phyloP scores from a whole-genome alignment of 2,888 invertebrate species.

The Pammene aurita region DNA sequence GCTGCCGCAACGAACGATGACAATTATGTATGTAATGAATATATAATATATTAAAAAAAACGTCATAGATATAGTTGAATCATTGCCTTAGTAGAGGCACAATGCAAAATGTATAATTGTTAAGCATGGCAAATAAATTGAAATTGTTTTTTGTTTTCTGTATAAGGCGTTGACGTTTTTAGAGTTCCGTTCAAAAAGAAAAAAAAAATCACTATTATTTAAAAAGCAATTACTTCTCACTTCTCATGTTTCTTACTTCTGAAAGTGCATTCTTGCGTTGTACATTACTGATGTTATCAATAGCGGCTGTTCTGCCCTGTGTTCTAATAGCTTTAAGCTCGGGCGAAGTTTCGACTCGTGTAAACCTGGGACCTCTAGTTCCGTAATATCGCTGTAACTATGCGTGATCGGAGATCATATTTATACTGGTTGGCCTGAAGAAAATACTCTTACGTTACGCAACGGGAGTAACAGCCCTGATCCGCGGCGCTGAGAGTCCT shows the following conservation, averaged over 20 bases:
- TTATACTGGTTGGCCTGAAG: background rate
- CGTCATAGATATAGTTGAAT: too few species aligned
- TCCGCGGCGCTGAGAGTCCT: conserved; percentile 61
- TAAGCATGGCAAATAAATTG: too few species aligned
- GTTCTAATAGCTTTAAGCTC: background rate
- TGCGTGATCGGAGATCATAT: background rate
- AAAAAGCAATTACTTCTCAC: too few species aligned
- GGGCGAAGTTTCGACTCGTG: background rate
- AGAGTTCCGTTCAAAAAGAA: too few species aligned
- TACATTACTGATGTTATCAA: conserved; percentile 31
- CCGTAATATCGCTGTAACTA: background rate
- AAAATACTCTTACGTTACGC: background rate
- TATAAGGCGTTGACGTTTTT: too few species aligned
- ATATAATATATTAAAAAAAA: too few species aligned
- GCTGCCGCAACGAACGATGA: too few species aligned
- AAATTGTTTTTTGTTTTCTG: too few species aligned
- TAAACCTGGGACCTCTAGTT: background rate
- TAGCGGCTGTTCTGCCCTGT: conserved; percentile 18
- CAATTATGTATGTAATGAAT: too few species aligned
- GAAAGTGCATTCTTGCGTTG: conserved; percentile 17
- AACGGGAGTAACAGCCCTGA: conserved; percentile 9
- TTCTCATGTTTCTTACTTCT: background rate
- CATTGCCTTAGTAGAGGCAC: too few species aligned
- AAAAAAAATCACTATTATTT: too few species aligned
- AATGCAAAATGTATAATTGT: too few species aligned